Conservation (phyloP, 2,888 invertebrate genomes). For the Archips crataeganus region DNA sequence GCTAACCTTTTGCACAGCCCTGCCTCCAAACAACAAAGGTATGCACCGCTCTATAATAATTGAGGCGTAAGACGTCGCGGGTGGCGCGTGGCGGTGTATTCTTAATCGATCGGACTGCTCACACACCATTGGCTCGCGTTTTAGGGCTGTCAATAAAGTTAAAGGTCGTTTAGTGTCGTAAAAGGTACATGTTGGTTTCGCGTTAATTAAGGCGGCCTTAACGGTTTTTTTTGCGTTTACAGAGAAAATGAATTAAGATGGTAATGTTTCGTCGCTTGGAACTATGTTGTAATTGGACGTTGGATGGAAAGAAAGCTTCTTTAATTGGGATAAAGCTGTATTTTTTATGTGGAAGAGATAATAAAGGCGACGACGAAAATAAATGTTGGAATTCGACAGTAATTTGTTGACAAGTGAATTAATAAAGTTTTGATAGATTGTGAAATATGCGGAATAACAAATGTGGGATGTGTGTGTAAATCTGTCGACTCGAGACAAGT, state of each 20-base stretch:
- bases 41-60: constrained; percentile 27
- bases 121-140: constrained; percentile 42
- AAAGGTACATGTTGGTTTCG: constrained; percentile 40
- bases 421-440: background rate
- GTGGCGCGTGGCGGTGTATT: constrained; percentile 40
- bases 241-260: constrained; percentile 16
- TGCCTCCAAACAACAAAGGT: constrained; percentile 14
- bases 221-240: constrained; percentile 40
- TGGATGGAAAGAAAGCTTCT: background rate
- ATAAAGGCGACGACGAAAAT: background rate
- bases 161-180: constrained; percentile 42
- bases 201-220: constrained; percentile 38
- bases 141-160: constrained; percentile 43
- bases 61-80: constrained; percentile 43
- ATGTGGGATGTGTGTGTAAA: background rate
- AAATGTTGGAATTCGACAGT: background rate
- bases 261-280: constrained; percentile 2
- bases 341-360: background rate
- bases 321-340: background rate
- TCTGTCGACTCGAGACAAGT: constrained; percentile 1
- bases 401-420: background rate
- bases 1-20: constrained; percentile 31
- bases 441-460: background rate
- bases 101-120: constrained; percentile 55
- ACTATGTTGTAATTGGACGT: background rate